Evolutionary conservation across 2,113 vertebrate genomes (phyloP).

Genomic region (Zootoca vivipara): DNA sequence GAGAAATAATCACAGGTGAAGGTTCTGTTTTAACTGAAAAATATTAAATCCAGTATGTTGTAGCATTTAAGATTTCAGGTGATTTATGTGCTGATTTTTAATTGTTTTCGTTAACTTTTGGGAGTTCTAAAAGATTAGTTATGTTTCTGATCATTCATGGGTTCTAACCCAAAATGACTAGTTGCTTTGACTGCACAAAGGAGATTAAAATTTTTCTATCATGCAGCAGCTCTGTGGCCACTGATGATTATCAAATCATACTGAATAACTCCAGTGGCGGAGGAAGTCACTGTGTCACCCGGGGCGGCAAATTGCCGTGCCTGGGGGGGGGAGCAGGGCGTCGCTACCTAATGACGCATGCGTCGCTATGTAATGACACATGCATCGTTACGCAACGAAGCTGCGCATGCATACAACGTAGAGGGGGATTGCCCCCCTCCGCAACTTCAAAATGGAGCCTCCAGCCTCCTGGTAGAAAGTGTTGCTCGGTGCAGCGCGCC

Average conservation of each 20-base stretch:
- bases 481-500: too few relatives aligned
- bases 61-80: background rate
- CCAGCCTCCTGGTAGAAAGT: too few relatives aligned
- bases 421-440: too few relatives aligned
- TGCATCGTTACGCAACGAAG: too few relatives aligned
- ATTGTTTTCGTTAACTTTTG: background rate
- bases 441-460: too few relatives aligned
- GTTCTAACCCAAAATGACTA: background rate
- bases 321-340: too few relatives aligned
- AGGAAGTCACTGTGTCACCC: too few relatives aligned
- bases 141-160: background rate
- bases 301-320: too few relatives aligned
- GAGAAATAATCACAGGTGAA: slow-evolving; percentile 47
- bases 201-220: background rate
- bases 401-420: too few relatives aligned
- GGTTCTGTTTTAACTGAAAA: slow-evolving; percentile 1
- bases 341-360: too few relatives aligned
- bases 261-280: background rate
- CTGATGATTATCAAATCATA: background rate
- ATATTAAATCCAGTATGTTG: background rate
- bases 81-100: background rate
- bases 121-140: background rate
- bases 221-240: background rate
- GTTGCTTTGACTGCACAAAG: background rate
- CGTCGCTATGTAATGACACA: too few relatives aligned